Conservation (phyloP, 2,888 invertebrate genomes). For the Nematopogon swammerdamellus region DNA sequence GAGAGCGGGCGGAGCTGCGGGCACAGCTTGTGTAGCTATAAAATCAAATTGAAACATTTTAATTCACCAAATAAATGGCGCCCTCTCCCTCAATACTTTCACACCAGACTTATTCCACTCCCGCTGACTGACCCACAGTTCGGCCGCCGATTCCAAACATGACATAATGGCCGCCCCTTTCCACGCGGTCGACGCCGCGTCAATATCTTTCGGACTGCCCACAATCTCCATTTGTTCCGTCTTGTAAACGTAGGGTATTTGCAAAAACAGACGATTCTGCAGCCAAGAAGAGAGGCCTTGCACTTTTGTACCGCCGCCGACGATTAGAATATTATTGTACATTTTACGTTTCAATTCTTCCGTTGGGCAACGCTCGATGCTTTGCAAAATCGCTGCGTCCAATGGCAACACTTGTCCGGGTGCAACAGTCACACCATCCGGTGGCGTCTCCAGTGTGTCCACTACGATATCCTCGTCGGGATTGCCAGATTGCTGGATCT, state of each 20-base stretch:
- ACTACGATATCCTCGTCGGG: conserved; percentile 73
- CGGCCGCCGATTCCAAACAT: conserved; percentile 88
- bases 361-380: conserved; percentile 84
- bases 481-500: conserved; percentile 43
- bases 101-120: conserved; percentile 89
- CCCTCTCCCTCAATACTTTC: conserved; percentile 82
- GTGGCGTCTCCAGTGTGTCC: conserved; percentile 56
- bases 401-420: conserved; percentile 81
- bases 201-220: conserved; percentile 88
- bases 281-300: conserved; percentile 81
- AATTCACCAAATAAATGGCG: conserved; percentile 82
- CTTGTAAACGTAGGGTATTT: conserved; percentile 77
- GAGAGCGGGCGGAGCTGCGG: too few relatives aligned
- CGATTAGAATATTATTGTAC: conserved; percentile 88
- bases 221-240: conserved; percentile 86
- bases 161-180: conserved; percentile 94
- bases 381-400: conserved; percentile 88
- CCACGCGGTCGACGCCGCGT: conserved; percentile 88
- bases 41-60: not conserved
- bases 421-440: conserved; percentile 66
- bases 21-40: too few relatives aligned
- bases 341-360: conserved; percentile 91
- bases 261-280: conserved; percentile 79
- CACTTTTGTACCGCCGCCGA: conserved; percentile 90
- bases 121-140: conserved; percentile 81